Base-by-base conservation (phyloP, 2,113 vertebrate genomes). In the Pipra filicauda region DNA sequence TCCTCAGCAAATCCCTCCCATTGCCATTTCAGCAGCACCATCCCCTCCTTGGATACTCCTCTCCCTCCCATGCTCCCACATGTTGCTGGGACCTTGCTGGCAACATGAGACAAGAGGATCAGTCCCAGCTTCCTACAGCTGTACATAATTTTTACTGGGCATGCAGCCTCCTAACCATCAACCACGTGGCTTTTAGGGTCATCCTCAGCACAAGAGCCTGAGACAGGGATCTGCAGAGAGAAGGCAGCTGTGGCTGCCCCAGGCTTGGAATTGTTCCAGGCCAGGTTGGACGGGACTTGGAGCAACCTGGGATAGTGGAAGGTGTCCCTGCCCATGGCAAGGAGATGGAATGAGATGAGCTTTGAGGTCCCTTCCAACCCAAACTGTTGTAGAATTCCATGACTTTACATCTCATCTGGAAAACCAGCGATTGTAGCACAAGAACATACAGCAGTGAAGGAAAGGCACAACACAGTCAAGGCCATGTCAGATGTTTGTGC, bases 221-320 rank as follows among this genome's bases (percentile, higher is more conserved):
- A 15, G 51, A 22, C 8, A 28, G 46, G 44, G 58, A 20, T 17
- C 61, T 94, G 49, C 61, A 84, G 48, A 9, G 8, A 15, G 28
- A 14, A 78, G 46, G 26, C 31, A 18, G 62, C 24, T 55, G 21
- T 35, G n/a, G 33, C 21, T 76, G n/a, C 21, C 0, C 30, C n/a
- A 64, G 49, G 4, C 48, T 49, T 90, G 88, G 54, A 0, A 62
- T 16, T 20, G 43, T 0, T 65, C 88, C 22, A 77, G 55, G 31
- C 12, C 48, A 35, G 21, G 14, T 0, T 71, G 49, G 62, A 41
- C 0, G 0, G 46, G 20, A n/a, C 1, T 82, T 61, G 54, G 31
- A 90, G 2, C 26, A 55, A 0, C 17, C 35, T 62, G 55, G 39
- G 30, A 30, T 0, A 20, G 9, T 15, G 27, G 23, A 4, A 89